A percentile compares a stretch with the other conserved stretches of the same genome.
Evolutionary conservation across 2,797 vertebrate species (phyloP).

Genomic region (Tangara arthus): DNA sequence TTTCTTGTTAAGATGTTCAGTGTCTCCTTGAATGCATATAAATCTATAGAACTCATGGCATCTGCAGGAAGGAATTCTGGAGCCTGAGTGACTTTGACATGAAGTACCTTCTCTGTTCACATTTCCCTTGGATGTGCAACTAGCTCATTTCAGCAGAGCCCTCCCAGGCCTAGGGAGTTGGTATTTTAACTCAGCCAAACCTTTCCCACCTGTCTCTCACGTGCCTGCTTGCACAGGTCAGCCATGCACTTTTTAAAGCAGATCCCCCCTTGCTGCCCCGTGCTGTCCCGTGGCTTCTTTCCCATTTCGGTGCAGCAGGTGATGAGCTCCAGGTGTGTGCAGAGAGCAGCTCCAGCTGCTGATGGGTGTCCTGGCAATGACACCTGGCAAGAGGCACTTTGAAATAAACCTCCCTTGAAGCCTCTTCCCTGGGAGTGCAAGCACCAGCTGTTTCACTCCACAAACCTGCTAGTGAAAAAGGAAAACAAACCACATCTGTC

Average conservation of each 20-base stretch:
- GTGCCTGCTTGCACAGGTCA: not conserved
- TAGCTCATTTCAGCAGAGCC: not conserved
- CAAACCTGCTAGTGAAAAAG: not conserved
- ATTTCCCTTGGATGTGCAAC: rapidly evolving
- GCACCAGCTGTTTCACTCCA: not conserved
- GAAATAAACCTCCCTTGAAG: not conserved
- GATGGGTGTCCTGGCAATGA: not conserved
- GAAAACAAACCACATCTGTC: not conserved
- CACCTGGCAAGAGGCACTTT: not conserved
- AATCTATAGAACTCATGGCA: not conserved
- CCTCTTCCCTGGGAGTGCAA: not conserved
- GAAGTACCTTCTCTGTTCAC: not conserved
- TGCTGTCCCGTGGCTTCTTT: not conserved
- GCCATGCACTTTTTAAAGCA: not conserved
- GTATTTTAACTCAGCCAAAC: not conserved
- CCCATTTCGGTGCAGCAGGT: rapidly evolving
- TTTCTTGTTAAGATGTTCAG: not conserved
- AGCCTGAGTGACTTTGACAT: not conserved
- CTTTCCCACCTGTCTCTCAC: not conserved
- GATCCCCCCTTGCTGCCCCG: not conserved
- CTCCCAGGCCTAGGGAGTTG: rapidly evolving
- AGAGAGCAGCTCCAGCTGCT: not conserved
- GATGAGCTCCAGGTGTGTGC: not conserved
- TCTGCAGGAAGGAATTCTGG: not conserved
- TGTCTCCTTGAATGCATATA: not conserved